Conservation (phyloP, 2,888 invertebrate species). For the Loripinus fragilis region DNA sequence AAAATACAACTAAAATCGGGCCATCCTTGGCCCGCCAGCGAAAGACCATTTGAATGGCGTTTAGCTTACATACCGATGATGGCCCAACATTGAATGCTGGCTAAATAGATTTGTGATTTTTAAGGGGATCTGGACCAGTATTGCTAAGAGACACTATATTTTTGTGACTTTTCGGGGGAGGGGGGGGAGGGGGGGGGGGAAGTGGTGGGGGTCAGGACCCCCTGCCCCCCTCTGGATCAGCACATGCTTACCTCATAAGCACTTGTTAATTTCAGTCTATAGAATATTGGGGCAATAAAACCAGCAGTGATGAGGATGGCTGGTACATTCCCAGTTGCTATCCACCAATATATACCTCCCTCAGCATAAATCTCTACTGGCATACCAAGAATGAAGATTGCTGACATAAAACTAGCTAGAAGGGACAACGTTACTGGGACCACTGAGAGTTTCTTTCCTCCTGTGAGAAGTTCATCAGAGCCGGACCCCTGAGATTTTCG, state of each 20-base stretch:
- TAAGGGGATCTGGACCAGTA: too few species aligned
- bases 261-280: conserved; percentile 1
- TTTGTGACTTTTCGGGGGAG: too few species aligned
- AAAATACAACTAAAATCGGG: too few species aligned
- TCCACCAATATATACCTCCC: conserved; percentile 11
- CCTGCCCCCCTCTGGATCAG: too few species aligned
- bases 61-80: too few species aligned
- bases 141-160: too few species aligned
- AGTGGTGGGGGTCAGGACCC: too few species aligned
- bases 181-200: too few species aligned
- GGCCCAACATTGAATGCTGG: too few species aligned
- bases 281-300: conserved; percentile 1
- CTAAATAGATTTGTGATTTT: too few species aligned
- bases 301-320: not conserved
- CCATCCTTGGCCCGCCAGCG: too few species aligned
- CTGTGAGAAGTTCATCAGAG: not conserved
- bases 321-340: not conserved
- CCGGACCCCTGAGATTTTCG: not conserved
- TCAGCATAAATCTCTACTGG: conserved; percentile 7
- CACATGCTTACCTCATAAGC: conserved; percentile 13
- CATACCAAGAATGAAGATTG: conserved; percentile 3
- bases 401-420: conserved; percentile 12
- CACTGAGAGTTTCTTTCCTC: conserved; percentile 2
- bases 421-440: conserved; percentile 1
- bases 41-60: too few species aligned